Conservation (phyloP, 2,113 vertebrate genomes). For the Myotis yumanensis region DNA sequence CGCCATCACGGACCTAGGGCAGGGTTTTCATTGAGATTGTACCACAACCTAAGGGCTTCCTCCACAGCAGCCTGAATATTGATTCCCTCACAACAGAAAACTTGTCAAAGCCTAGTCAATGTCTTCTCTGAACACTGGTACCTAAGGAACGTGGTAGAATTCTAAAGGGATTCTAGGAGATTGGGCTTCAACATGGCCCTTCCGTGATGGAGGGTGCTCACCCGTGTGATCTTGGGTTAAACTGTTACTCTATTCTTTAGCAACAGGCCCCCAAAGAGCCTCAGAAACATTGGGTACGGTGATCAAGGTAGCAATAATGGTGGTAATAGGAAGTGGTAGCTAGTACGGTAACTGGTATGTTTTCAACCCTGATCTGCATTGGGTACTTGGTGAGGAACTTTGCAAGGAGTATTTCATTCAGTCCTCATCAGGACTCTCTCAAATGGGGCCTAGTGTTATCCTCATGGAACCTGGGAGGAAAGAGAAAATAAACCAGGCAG, state of each 20-base stretch:
- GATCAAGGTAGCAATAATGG: neutral
- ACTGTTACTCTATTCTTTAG: neutral
- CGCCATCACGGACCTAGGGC: no score
- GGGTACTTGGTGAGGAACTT: neutral
- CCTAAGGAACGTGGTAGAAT: neutral
- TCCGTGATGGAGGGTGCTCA: neutral
- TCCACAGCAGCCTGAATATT: neutral
- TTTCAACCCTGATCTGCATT: neutral
- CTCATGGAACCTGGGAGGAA: neutral
- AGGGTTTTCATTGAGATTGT: neutral
- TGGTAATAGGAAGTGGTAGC: neutral
- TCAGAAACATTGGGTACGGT: neutral
- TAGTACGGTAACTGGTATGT: neutral
- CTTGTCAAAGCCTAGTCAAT: neutral
- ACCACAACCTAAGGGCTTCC: neutral
- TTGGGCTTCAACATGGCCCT: neutral
- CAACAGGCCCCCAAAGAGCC: neutral
- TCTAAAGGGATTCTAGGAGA: fast-evolving
- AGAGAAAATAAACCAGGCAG: neutral
- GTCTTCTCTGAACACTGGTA: neutral
- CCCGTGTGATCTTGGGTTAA: neutral
- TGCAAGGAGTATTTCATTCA: neutral
- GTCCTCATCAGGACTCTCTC: neutral
- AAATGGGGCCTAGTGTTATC: neutral
- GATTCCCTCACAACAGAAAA: neutral